Conservation (phyloP, 1,140 invertebrate genomes). For the Aethina tumida region DNA sequence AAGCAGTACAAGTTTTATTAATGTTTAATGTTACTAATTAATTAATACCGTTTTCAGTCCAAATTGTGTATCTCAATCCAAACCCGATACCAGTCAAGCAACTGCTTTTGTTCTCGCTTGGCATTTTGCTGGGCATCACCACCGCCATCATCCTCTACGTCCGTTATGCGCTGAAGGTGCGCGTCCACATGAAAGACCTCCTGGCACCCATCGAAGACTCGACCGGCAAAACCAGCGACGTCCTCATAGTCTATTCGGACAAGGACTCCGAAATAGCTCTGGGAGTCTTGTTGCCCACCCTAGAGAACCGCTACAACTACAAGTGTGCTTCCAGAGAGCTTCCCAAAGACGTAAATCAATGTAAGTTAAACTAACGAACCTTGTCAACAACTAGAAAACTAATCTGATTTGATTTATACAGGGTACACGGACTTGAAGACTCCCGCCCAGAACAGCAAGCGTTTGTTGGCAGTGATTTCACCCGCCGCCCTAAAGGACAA, state of each 20-base stretch:
- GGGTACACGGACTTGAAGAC: slow-evolving; percentile 24
- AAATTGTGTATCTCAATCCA: slow-evolving; percentile 25
- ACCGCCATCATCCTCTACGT: slow-evolving; percentile 22
- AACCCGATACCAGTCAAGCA: slow-evolving; percentile 30
- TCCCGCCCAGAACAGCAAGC: slow-evolving; percentile 19
- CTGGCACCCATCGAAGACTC: slow-evolving; percentile 27
- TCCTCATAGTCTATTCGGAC: slow-evolving; percentile 27
- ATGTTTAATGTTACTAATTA: not conserved
- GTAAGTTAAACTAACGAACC: slow-evolving; percentile 21
- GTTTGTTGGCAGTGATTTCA: slow-evolving; percentile 28
- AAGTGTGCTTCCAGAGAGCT: slow-evolving; percentile 25
- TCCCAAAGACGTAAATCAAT: slow-evolving; percentile 20
- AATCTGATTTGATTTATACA: slow-evolving; percentile 18
- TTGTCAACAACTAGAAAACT: too few species aligned
- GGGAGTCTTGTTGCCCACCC: slow-evolving; percentile 28
- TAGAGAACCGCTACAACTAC: slow-evolving; percentile 30
- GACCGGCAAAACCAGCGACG: slow-evolving; percentile 32
- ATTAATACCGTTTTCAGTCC: slow-evolving; percentile 17
- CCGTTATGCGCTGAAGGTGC: slow-evolving; percentile 26
- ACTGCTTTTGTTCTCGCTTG: slow-evolving; percentile 18
- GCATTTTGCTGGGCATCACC: slow-evolving; percentile 17
- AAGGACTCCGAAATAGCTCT: slow-evolving; percentile 29
- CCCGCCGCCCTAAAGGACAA: slow-evolving; percentile 25
- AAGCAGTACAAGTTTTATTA: slow-evolving; percentile 3
- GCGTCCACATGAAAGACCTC: slow-evolving; percentile 29